Evolutionary conservation across 1,140 invertebrate genomes (phyloP).

Genomic region (Doryteuthis pealeii): DNA sequence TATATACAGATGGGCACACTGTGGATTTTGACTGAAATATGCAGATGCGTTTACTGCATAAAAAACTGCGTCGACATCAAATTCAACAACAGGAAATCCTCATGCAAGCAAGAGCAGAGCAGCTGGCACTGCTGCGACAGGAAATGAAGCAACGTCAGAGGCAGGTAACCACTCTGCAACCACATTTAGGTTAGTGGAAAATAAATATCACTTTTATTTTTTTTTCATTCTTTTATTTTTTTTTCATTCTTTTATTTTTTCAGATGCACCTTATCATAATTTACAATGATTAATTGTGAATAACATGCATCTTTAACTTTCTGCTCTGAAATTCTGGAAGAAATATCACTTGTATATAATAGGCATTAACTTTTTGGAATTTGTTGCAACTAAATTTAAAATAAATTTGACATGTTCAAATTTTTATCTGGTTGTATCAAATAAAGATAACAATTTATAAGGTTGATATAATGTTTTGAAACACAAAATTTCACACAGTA

Average conservation of each 20-base stretch:
- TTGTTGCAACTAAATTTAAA: too few species aligned
- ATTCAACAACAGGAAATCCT: slow-evolving; percentile 51
- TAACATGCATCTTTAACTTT: too few species aligned
- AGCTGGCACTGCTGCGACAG: slow-evolving; percentile 39
- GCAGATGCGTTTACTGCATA: slow-evolving; percentile 46
- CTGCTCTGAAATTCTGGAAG: too few species aligned
- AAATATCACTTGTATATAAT: too few species aligned
- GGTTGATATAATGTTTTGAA: too few species aligned
- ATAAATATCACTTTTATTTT: slow-evolving; percentile 13
- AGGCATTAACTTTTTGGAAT: too few species aligned
- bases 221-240: too few species aligned
- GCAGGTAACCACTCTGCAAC: slow-evolving; percentile 36
- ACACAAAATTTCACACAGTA: too few species aligned
- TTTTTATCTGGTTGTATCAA: too few species aligned
- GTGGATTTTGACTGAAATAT: not conserved
- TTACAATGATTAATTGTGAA: too few species aligned
- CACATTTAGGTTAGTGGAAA: slow-evolving; percentile 38
- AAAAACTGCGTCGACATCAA: slow-evolving; percentile 50
- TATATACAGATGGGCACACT: not conserved
- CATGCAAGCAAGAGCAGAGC: slow-evolving; percentile 51
- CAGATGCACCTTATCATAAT: not conserved
- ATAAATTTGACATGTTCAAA: too few species aligned
- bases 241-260: not conserved
- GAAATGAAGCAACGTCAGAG: slow-evolving; percentile 48
- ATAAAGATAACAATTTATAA: too few species aligned